Percentiles rank a stretch among this genome's conserved stretches.
These are phyloP conservation scores for Pedicia rivosa DNA, from an alignment of 2,888 invertebrate species.

Conservation along the genomic window DNA sequence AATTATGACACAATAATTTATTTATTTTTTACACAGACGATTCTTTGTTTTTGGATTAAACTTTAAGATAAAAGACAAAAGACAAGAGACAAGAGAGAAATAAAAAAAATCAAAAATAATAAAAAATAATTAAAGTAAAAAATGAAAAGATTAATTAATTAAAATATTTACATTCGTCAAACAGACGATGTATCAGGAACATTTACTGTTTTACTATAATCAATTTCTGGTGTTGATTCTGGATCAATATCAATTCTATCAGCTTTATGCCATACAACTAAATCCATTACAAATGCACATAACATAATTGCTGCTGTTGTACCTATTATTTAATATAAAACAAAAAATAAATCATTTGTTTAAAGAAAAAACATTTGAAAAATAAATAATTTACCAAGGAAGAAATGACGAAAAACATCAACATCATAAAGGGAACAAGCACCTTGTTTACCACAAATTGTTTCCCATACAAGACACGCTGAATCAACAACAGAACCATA, in stretches of 20 bases:
- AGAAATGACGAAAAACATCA: slow-evolving; percentile 66
- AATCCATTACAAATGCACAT: slow-evolving; percentile 74
- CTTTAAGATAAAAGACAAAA: too few species aligned
- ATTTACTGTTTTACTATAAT: slow-evolving; percentile 22
- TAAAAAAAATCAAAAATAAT: too few species aligned
- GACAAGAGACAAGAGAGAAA: too few species aligned
- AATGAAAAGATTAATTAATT: too few species aligned
- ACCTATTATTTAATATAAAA: slow-evolving; percentile 36
- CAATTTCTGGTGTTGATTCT: slow-evolving; percentile 19
- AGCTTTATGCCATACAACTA: slow-evolving; percentile 80
- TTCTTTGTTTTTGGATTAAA: too few species aligned
- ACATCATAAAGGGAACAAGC: slow-evolving; percentile 82
- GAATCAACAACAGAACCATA: slow-evolving; percentile 88
- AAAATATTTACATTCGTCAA: too few species aligned
- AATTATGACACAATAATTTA: too few species aligned
- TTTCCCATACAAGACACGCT: slow-evolving; percentile 77
- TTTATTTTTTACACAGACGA: too few species aligned
- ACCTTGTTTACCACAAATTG: slow-evolving; percentile 61
- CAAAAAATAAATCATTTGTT: not conserved
- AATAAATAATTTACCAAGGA: slow-evolving; percentile 50
- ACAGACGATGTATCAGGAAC: slow-evolving; percentile 25
- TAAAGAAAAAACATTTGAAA: not conserved
- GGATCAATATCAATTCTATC: slow-evolving; percentile 60
- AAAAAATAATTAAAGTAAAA: too few species aligned
- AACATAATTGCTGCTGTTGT: slow-evolving; percentile 74